These are phyloP conservation scores for Pachymerium ferrugineum DNA, from an alignment of 2,888 invertebrate genomes.

Conservation along the genomic window DNA sequence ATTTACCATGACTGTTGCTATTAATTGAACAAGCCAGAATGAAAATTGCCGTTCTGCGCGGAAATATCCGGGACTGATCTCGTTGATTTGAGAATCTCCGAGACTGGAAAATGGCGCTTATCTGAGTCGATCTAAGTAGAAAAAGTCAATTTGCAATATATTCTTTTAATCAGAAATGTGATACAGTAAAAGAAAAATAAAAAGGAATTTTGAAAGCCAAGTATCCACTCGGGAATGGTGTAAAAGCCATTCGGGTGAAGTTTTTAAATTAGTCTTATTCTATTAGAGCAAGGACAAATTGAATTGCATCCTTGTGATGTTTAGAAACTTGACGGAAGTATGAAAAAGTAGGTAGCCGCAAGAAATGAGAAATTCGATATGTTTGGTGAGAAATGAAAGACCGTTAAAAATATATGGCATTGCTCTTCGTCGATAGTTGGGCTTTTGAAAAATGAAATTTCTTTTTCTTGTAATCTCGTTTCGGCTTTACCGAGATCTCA, in stretches of 20 bases:
- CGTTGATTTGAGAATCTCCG: no score
- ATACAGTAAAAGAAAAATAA: neutral
- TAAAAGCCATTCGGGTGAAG: conserved; percentile 17
- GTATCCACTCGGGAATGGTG: conserved; percentile 10
- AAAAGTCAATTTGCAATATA: no score
- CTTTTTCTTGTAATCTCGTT: no score
- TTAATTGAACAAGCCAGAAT: no score
- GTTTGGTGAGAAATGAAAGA: conserved; percentile 23
- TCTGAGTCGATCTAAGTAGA: no score
- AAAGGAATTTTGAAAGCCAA: conserved; percentile 7
- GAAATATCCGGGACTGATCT: no score
- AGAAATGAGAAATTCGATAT: conserved; percentile 13
- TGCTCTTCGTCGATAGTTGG: neutral
- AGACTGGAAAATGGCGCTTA: no score
- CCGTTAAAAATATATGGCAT: conserved; percentile 22
- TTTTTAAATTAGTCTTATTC: conserved; percentile 27
- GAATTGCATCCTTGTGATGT: conserved; percentile 4
- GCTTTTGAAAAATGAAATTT: neutral
- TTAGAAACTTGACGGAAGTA: neutral
- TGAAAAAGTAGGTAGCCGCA: neutral
- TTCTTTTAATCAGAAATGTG: no score
- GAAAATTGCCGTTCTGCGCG: no score
- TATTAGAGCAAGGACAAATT: conserved; percentile 17
- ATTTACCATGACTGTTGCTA: no score
- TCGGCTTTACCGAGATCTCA: no score